Evolutionary conservation across 2,888 invertebrate species (phyloP).

Genomic region (Sminthurinus aureus): DNA sequence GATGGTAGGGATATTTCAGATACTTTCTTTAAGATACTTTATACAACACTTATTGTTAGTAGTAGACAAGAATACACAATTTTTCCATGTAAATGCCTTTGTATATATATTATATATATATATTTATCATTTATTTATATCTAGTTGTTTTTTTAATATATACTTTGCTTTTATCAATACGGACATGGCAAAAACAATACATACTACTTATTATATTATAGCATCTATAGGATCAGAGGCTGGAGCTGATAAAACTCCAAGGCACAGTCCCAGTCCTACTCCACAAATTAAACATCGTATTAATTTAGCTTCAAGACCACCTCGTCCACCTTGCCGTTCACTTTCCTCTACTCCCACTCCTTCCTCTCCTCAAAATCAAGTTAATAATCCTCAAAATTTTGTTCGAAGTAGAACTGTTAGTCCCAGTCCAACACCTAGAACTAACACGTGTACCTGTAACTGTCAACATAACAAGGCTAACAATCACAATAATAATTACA

Average conservation of each 20-base stretch:
- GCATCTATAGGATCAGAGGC: slow-evolving; percentile 41
- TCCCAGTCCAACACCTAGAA: slow-evolving; percentile 39
- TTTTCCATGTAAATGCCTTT: too few species aligned
- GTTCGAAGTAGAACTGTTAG: slow-evolving; percentile 29
- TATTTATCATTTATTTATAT: too few species aligned
- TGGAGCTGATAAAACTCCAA: slow-evolving; percentile 24
- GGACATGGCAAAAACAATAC: too few species aligned
- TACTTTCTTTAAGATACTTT: too few species aligned
- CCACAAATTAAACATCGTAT: background rate
- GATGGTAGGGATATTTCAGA: too few species aligned
- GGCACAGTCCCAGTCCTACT: slow-evolving; percentile 1
- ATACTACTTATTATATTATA: slow-evolving; percentile 9
- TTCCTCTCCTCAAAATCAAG: slow-evolving; percentile 25
- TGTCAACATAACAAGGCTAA: slow-evolving; percentile 25
- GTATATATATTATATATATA: too few species aligned
- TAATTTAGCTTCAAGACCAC: slow-evolving; percentile 35
- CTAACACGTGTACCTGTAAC: slow-evolving; percentile 29
- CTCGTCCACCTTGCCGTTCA: slow-evolving; percentile 40
- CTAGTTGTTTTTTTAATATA: too few species aligned
- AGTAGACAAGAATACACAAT: too few species aligned
- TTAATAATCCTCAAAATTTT: slow-evolving; percentile 12
- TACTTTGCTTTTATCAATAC: too few species aligned
- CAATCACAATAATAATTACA: slow-evolving; percentile 5
- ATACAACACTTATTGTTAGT: too few species aligned
- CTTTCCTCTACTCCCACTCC: slow-evolving; percentile 36